Base-by-base conservation (phyloP, 2,113 vertebrate species). In the Pterophyllum scalare region DNA sequence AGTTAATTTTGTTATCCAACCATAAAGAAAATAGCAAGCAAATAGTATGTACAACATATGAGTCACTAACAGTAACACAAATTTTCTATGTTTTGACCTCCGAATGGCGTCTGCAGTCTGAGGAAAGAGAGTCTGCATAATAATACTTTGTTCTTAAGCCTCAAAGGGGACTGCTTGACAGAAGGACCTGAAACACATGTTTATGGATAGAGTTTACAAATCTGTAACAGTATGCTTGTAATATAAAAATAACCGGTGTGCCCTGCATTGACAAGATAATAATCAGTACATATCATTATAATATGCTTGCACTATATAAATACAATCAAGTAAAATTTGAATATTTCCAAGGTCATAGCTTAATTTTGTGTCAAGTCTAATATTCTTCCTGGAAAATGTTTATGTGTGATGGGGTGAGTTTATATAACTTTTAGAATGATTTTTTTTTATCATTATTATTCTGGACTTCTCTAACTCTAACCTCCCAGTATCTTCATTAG, bases 101-200 rank as follows among this genome's bases (percentile, higher is more conserved):
- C 28, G 26, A 52, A 14, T 52, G 43, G 65, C 67, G 26, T 52
- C 67, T 31, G 67, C 46, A 54, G 19, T 31, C 49, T 46, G 54
- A 72, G 26, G 67, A 72, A 72, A 72, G 67, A 20, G 67, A 52
- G 17, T 54, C 26, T 20, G 67, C 67, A 72, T 72, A 72, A 72
- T 72, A 72, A 72, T 72, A 26, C 46, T 72, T 72, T 52, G 67
- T 54, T 72, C 67, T 72, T 52, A 52, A n/a, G 26, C 67, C 46
- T 72, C 17, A 72, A 72, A 54, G 67, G 26, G 7, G 24, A 20
- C 17, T 19, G 46, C 67, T 12, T 72, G 67, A 72, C 46, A 31
- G 43, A 52, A 31, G 67, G 67, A 52, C 46, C 26, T 52, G 67
- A 72, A 72, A 43, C 0, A 3, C 43, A 72, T 72, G 67, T 54